Percentiles rank a stretch among this genome's conserved stretches.
Conservation (phyloP, 2,113 vertebrate genomes). For the Danionella cerebrum region DNA sequence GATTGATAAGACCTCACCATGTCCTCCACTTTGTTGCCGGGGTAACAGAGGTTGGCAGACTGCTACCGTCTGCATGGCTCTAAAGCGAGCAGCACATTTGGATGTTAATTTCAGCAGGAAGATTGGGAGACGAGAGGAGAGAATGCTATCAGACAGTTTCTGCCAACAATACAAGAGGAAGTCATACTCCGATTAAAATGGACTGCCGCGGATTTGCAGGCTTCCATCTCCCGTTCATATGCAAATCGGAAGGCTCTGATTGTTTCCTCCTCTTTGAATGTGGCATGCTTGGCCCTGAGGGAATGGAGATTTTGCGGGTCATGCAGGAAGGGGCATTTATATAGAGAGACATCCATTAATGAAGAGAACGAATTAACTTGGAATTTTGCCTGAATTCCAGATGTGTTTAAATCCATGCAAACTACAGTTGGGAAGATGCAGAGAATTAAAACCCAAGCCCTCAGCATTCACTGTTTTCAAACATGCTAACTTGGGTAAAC, state of each 20-base stretch:
- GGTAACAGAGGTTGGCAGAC: slow-evolving; percentile 30
- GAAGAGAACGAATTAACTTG: background rate
- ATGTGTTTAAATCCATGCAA: background rate
- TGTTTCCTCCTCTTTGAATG: slow-evolving; percentile 73
- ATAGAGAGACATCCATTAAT: slow-evolving; percentile 31
- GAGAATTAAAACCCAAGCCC: background rate
- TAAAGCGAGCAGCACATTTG: slow-evolving; percentile 58
- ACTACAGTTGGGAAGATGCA: background rate
- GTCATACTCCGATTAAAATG: slow-evolving; percentile 65
- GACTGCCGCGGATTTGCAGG: slow-evolving; percentile 54
- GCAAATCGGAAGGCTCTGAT: slow-evolving; percentile 64
- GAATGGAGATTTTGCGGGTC: slow-evolving; percentile 28
- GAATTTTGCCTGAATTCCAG: background rate
- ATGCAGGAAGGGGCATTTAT: slow-evolving; percentile 24
- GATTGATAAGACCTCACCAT: slow-evolving; percentile 46
- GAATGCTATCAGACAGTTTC: slow-evolving; percentile 45
- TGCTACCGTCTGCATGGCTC: slow-evolving; percentile 48
- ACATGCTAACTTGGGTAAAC: slow-evolving; percentile 19
- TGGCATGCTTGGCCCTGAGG: slow-evolving; percentile 37
- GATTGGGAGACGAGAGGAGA: slow-evolving; percentile 37
- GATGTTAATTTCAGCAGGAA: slow-evolving; percentile 66
- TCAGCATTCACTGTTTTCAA: background rate
- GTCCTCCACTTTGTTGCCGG: slow-evolving; percentile 40
- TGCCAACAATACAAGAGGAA: slow-evolving; percentile 63
- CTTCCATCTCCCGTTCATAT: slow-evolving; percentile 62